phyloP scores from a whole-genome alignment of 1,140 invertebrate species.

The Panagrolaimus sp. region DNA sequence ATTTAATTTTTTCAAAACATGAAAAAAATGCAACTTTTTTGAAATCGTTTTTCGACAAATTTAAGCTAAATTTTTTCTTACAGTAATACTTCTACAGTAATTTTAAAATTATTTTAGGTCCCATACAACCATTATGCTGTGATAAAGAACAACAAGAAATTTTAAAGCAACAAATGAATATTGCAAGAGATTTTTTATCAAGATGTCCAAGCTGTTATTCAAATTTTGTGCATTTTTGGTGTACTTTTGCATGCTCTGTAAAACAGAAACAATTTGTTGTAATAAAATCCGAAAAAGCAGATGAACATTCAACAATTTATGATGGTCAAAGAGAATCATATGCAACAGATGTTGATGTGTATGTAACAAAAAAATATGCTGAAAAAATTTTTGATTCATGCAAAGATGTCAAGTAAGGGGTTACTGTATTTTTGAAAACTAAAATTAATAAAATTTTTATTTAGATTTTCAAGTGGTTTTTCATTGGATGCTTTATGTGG shows the following conservation, averaged over 20 bases:
- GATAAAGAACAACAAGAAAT: constrained; percentile 44
- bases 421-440: too few species aligned
- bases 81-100: constrained; percentile 21
- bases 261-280: constrained; percentile 71
- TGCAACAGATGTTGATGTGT: constrained; percentile 31
- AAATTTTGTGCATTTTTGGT: constrained; percentile 52
- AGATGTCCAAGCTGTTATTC: constrained; percentile 48
- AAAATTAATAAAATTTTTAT: too few species aligned
- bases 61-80: constrained; percentile 13
- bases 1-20: too few species aligned
- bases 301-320: constrained; percentile 19
- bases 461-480: constrained; percentile 29
- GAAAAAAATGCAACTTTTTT: constrained; percentile 12
- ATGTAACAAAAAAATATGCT: constrained; percentile 30
- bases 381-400: constrained; percentile 44
- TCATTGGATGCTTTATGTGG: constrained; percentile 37
- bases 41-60: constrained; percentile 22
- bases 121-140: constrained; percentile 30
- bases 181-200: constrained; percentile 40
- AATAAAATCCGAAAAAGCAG: constrained; percentile 17
- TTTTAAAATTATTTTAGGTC: background rate
- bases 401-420: constrained; percentile 21
- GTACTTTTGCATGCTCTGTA: constrained; percentile 69
- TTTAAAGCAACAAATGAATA: constrained; percentile 36
- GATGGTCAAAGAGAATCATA: constrained; percentile 25